These are phyloP conservation scores for Mionectes macconnelli DNA, from an alignment of 2,113 vertebrate genomes.

Conservation along the genomic window DNA sequence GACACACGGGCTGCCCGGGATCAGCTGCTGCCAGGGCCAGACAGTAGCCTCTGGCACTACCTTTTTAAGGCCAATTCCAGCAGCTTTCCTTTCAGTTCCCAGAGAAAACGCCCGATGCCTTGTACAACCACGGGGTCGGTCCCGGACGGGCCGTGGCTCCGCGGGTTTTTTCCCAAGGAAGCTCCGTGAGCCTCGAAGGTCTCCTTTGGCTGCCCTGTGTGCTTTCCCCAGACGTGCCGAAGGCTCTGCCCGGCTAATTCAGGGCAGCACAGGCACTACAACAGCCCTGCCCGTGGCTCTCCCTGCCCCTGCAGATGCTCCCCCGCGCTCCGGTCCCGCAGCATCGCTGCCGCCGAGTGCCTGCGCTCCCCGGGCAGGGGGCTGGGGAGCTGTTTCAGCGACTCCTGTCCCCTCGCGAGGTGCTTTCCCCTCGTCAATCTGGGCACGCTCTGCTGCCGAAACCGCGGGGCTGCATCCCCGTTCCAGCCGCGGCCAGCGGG, in stretches of 20 bases:
- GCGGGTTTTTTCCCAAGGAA: rapidly evolving
- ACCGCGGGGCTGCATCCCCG: neutral
- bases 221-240: neutral
- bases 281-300: neutral
- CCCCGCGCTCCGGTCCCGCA: neutral
- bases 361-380: neutral
- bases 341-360: neutral
- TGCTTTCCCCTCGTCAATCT: no score
- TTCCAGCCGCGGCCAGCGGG: neutral
- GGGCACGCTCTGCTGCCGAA: neutral
- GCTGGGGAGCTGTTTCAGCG: no score
- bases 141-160: rapidly evolving
- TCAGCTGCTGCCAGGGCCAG: neutral
- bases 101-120: rapidly evolving
- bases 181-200: neutral
- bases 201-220: rapidly evolving
- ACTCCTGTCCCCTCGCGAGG: neutral
- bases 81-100: neutral
- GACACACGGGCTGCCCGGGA: rapidly evolving
- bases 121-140: rapidly evolving
- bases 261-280: neutral
- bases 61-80: neutral
- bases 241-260: neutral
- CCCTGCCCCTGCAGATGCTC: neutral
- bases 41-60: rapidly evolving